Evolutionary conservation across 2,113 vertebrate species (phyloP), one percentile per base, ranked within the genome.

Genomic region (Antigone vipio): DNA sequence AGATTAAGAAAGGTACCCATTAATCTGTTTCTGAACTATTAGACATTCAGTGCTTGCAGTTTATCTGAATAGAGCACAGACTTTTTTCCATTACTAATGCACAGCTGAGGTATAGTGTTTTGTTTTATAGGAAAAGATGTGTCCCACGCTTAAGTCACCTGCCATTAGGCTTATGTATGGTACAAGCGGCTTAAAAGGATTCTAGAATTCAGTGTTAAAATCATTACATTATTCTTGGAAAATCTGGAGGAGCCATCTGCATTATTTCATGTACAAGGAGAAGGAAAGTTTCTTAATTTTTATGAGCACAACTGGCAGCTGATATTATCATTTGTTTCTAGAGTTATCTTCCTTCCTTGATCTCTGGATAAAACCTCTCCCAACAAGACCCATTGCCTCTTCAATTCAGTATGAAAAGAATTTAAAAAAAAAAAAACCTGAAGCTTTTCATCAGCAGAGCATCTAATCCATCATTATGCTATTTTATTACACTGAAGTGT

Each of bases 101-200:
- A 52, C 20, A 88, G 67, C 56, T 94, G 55, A 85, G 42, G 26
- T 58, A 27, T 5, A 91, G 45, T 92, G 52, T 44, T 88, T 84
- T 88, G n/a, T 76, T 92, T 90, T 85, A 38, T 80, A 85, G 91
- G 63, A 81, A 26, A 85, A 88, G 26, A 64, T 68, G 35, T 89
- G 34, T 67, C 72, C 58, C 77, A 59, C 59, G 35, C 38, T 93
- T 83, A 92, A 84, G 69, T 84, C 67, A 73, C 59, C 68, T 93
- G 45, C 73, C 49, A 40, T 96, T 95, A 92, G 50, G 85, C 75
- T 30, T 83, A 86, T 86, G 23, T 73, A 78, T 44, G 75, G 53
- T 89, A 76, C 47, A 94, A 85, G 34, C 69, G 87, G 72, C 73
- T 96, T 96, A 69, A 89, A 89, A 95, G 42, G 47, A 80, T 93